Base-by-base conservation (phyloP, 1,140 invertebrate genomes). In the Solenopsis invicta region DNA sequence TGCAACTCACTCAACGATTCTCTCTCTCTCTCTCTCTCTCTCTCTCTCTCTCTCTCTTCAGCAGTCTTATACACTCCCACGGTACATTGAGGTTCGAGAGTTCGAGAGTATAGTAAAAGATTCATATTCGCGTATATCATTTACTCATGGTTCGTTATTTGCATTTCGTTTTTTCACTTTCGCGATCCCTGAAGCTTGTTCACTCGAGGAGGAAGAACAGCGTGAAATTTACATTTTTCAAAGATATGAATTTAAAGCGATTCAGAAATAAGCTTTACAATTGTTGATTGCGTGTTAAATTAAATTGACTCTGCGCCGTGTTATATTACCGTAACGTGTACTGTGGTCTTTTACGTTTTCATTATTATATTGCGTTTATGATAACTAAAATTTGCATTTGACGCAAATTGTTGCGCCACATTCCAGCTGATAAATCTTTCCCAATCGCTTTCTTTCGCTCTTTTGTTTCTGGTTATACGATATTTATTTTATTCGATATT, bases 51-150 rank as follows among this genome's bases (percentile, higher is more conserved):
- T 50, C 1, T 48, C n/a, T 45, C 21, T 21, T 2, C 24, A 29
- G 5, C 12, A 21, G 37, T 72, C 59, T 82, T 82, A 72, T 82
- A 24, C 54, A 71, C 80, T 84, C 69, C 3, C 69, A 61, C 41
- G 54, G 48, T 75, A 84, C 24, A 45, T 74, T 75, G 29, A 74
- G 41, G 13, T 74, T 61, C 41, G 12, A 74, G 45, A 71, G 16
- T 29, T 74, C 41, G 12, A 74, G 45, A 71, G 16, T 29, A 72
- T 16, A 52, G 50, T 75, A 66, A 41, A 78, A 66, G 59, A 18
- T 78, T 34, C 41, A 48, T 66, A 78, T 78, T 78, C 24, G 24
- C n/a, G 2, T 41, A 71, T 81, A 45, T 71, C 34, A n/a, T 81
- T 41, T 71, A 71, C 37, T 69, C 37, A 48, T 18, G 5, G 9